Evolutionary conservation across 2,888 invertebrate species (phyloP), one percentile per base, ranked within the genome.

Genomic region (Latrodectus elegans): DNA sequence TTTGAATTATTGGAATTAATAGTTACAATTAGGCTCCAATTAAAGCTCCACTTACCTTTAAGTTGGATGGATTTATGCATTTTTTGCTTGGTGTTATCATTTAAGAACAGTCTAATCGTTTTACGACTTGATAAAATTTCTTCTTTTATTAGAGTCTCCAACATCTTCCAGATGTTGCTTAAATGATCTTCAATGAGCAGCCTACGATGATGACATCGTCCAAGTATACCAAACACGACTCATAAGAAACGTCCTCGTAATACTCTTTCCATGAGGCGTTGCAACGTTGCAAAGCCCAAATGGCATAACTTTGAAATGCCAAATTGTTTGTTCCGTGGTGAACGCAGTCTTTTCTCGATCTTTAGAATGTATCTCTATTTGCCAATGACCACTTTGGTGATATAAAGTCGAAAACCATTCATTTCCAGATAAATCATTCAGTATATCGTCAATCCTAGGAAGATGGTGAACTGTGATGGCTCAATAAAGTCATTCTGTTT

Each of bases 241-340:
- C 14, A 55, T 12, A 12, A 1, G 14, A 55, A 55, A 14, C 0
- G 55, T 55, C 10, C 10, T 55, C 14, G 10, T 55, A 55, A 55
- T 14, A 55, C 55, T 14, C 1, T 55, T 14, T 55, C 55, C 55
- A 55, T 55, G 14, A 55, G 55, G 55, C 55, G 55, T 2, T 55
- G 11, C 1, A 55, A 55, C 14, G 55, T 55, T 53, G 9, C 51
- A 52, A 17, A 73, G 12, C 14, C 8, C 52, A 52, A 73, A 73
- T n/a, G 73, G 53, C 73, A 73, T 55, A 1, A 22, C 73, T 17
- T 73, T 73, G 17, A 73, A n/a, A 11, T 73, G 53, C 12, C 73
- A 73, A 17, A 52, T 53, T n/a, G 15, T 17, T n/a, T 73, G 17
- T 51, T n/a, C 73, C 17, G 12, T 51, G 15, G 52, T 73, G 73